A percentile compares a stretch with the other conserved stretches of the same genome.
Conservation (phyloP, 2,113 vertebrate species). For the Bos taurus region DNA sequence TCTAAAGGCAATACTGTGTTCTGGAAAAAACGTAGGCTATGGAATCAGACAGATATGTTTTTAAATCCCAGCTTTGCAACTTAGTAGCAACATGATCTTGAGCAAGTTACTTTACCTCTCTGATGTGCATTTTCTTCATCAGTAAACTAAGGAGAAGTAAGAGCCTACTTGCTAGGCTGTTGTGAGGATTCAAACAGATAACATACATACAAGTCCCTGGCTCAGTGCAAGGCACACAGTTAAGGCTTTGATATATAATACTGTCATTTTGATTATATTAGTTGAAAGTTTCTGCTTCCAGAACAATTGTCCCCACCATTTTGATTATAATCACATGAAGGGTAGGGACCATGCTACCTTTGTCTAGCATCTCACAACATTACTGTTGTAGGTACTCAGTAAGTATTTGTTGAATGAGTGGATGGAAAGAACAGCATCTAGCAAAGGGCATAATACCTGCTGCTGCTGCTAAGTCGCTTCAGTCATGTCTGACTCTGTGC, state of each 20-base stretch:
- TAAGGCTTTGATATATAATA: neutral
- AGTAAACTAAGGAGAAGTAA: neutral
- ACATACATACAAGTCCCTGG: neutral
- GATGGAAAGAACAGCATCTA: neutral
- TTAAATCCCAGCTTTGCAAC: constrained; percentile 4
- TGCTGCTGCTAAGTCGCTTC: too few species aligned
- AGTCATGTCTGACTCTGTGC: too few species aligned
- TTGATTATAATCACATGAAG: neutral
- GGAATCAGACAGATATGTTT: neutral
- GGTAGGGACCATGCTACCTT: neutral
- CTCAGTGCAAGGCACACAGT: neutral
- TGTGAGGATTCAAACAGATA: neutral
- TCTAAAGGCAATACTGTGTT: neutral
- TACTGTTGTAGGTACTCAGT: neutral
- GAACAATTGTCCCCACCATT: neutral
- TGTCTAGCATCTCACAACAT: neutral
- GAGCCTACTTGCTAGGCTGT: neutral
- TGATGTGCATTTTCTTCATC: neutral
- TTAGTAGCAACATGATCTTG: neutral
- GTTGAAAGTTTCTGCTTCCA: neutral
- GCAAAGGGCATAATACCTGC: neutral
- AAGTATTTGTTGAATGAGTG: constrained; percentile 10
- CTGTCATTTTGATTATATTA: neutral
- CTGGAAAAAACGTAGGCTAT: neutral
- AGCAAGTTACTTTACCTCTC: neutral